Conservation (phyloP, 2,797 vertebrate species). For the Sebastes steindachneri region DNA sequence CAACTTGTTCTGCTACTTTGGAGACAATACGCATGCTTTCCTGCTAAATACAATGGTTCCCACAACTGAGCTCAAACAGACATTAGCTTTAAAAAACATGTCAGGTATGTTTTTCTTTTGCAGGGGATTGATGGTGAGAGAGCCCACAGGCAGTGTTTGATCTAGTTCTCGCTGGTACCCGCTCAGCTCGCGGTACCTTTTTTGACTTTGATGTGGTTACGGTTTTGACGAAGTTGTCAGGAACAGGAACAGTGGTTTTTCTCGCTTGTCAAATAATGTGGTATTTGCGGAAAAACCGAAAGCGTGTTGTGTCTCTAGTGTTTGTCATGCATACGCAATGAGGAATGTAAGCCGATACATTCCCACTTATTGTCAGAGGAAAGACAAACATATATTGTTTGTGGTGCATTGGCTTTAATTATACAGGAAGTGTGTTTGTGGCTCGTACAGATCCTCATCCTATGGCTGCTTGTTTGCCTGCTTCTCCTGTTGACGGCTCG, state of each 20-base stretch:
- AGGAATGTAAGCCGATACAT: conserved; percentile 37
- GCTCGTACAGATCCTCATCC: conserved; percentile 7
- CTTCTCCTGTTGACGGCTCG: conserved; percentile 25
- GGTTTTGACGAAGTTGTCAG: conserved; percentile 56
- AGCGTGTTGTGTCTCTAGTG: neutral
- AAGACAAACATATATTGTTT: neutral
- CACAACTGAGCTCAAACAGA: conserved; percentile 21
- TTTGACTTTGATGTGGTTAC: conserved; percentile 40
- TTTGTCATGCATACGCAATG: neutral
- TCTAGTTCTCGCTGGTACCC: neutral
- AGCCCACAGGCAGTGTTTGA: conserved; percentile 47
- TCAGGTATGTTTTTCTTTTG: conserved; percentile 47
- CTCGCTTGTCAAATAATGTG: conserved; percentile 3
- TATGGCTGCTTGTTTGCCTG: conserved; percentile 32
- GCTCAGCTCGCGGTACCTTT: conserved; percentile 8
- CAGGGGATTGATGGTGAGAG: conserved; percentile 28
- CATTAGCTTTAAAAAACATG: conserved; percentile 31
- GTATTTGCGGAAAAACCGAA: conserved; percentile 22
- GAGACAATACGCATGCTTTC: conserved; percentile 57
- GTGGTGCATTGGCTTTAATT: conserved; percentile 24
- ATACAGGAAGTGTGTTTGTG: conserved; percentile 22
- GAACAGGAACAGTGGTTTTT: conserved; percentile 5
- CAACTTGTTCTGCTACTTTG: conserved; percentile 78
- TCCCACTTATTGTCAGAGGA: neutral
- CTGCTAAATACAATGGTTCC: conserved; percentile 48